Evolutionary conservation across 2,888 invertebrate genomes (phyloP).

Genomic region (Agapostemon virescens): DNA sequence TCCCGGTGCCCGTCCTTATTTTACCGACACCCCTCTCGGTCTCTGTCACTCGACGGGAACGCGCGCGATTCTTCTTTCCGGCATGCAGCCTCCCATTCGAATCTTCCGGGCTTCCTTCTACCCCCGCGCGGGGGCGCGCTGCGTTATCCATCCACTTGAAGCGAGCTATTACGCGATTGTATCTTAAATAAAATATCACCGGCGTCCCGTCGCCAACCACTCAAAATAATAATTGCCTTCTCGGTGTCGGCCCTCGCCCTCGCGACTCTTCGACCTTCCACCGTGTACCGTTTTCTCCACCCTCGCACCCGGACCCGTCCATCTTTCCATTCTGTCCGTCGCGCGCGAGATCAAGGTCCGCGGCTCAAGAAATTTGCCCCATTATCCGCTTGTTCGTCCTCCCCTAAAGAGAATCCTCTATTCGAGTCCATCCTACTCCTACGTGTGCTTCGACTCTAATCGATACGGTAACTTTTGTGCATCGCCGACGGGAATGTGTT

Average conservation of each 20-base stretch:
- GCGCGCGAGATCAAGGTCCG: slow-evolving; percentile 17
- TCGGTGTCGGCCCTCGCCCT: slow-evolving; percentile 68
- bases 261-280: slow-evolving; percentile 25
- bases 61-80: slow-evolving; percentile 35
- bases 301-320: slow-evolving; percentile 12
- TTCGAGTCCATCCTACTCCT: neutral
- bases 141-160: slow-evolving; percentile 67
- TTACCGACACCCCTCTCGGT: slow-evolving; percentile 37
- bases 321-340: slow-evolving; percentile 35
- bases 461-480: neutral
- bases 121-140: neutral
- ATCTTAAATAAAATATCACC: slow-evolving; percentile 79
- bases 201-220: slow-evolving; percentile 75
- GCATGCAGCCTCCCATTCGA: slow-evolving; percentile 14
- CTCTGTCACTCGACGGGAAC: slow-evolving; percentile 19
- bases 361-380: slow-evolving; percentile 1
- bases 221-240: slow-evolving; percentile 79
- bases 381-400: slow-evolving; percentile 1
- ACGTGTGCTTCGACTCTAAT: slow-evolving; percentile 5
- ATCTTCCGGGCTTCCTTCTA: slow-evolving; percentile 4
- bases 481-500: neutral
- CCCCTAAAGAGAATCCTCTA: neutral
- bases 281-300: neutral
- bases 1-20: slow-evolving; percentile 48
- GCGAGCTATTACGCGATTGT: slow-evolving; percentile 79